These are phyloP conservation scores for Atlantisia rogersi DNA, from an alignment of 2,113 vertebrate genomes.

Conservation along the genomic window DNA sequence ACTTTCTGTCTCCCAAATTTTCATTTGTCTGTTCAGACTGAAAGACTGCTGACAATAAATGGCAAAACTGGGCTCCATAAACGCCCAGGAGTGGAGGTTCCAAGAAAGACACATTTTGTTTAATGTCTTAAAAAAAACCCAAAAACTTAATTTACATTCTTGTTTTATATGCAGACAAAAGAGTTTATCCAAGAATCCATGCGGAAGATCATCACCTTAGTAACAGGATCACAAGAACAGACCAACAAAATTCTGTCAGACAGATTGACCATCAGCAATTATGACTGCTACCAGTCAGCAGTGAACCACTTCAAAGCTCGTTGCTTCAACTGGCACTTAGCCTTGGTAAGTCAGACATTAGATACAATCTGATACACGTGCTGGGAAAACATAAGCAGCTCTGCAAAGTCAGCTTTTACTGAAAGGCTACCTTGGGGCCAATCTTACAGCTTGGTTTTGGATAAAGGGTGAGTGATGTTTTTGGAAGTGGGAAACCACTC, in stretches of 20 bases:
- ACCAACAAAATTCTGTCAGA: slow-evolving; percentile 71
- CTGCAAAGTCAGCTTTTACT: not conserved
- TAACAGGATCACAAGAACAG: slow-evolving; percentile 65
- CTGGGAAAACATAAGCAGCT: not conserved
- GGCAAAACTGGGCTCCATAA: not conserved
- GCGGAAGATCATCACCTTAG: slow-evolving; percentile 75
- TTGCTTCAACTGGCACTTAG: slow-evolving; percentile 94
- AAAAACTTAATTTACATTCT: not conserved
- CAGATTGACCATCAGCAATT: slow-evolving; percentile 73
- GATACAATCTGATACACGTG: not conserved
- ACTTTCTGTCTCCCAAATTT: not conserved
- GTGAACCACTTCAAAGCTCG: slow-evolving; percentile 81
- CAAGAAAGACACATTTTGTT: not conserved
- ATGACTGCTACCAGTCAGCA: slow-evolving; percentile 81
- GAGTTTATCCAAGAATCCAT: slow-evolving; percentile 80
- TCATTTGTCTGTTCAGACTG: not conserved
- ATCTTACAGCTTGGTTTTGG: not conserved
- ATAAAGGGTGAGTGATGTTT: not conserved
- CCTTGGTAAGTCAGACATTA: slow-evolving; percentile 74
- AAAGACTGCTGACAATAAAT: not conserved
- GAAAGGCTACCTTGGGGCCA: not conserved
- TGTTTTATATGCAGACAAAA: slow-evolving; percentile 63
- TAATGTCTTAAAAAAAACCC: slow-evolving; percentile 17
- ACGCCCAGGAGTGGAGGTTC: not conserved
- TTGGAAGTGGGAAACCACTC: not conserved